A percentile compares a stretch with the other conserved stretches of the same genome.
Evolutionary conservation across 2,888 invertebrate species (phyloP).

Genomic region (Folsomia manolachei): DNA sequence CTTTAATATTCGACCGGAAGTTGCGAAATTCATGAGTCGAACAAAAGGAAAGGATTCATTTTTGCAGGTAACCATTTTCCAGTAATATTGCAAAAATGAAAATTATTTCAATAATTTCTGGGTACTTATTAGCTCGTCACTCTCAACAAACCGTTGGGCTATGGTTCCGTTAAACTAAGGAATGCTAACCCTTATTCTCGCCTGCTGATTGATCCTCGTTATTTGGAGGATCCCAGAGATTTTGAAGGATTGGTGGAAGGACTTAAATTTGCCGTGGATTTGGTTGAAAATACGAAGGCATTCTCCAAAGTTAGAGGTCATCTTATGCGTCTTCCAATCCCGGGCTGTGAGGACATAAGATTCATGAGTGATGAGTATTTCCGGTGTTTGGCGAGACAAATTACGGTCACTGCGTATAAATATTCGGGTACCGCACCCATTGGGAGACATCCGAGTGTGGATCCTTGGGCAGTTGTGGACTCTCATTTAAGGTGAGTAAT

Average conservation of each 20-base stretch:
- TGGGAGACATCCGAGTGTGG: conserved; percentile 29
- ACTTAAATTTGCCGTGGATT: conserved; percentile 34
- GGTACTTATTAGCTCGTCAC: conserved; percentile 42
- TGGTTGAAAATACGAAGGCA: conserved; percentile 43
- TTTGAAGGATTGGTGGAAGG: conserved; percentile 37
- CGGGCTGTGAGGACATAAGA: conserved; percentile 38
- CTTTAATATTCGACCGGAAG: conserved; percentile 36
- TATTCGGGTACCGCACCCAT: conserved; percentile 41
- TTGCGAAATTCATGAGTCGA: conserved; percentile 13
- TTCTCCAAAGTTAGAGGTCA: conserved; percentile 38
- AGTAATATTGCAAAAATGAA: too few species aligned
- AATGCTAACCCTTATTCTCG: conserved; percentile 32
- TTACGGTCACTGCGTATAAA: conserved; percentile 42
- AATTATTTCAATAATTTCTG: too few species aligned
- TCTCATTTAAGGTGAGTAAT: conserved; percentile 36
- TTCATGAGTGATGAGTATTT: conserved; percentile 43
- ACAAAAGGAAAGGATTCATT: conserved; percentile 36
- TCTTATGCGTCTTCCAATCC: conserved; percentile 31
- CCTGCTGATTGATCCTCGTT: conserved; percentile 40
- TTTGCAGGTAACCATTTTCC: too few species aligned
- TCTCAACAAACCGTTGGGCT: conserved; percentile 31
- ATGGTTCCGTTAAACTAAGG: conserved; percentile 30
- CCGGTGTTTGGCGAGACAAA: conserved; percentile 38
- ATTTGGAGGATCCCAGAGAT: conserved; percentile 37
- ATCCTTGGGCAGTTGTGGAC: conserved; percentile 42